A percentile compares a stretch with the other conserved stretches of the same genome.
Conservation (phyloP, 2,888 invertebrate genomes). For the Sarcophaga caerulescens region DNA sequence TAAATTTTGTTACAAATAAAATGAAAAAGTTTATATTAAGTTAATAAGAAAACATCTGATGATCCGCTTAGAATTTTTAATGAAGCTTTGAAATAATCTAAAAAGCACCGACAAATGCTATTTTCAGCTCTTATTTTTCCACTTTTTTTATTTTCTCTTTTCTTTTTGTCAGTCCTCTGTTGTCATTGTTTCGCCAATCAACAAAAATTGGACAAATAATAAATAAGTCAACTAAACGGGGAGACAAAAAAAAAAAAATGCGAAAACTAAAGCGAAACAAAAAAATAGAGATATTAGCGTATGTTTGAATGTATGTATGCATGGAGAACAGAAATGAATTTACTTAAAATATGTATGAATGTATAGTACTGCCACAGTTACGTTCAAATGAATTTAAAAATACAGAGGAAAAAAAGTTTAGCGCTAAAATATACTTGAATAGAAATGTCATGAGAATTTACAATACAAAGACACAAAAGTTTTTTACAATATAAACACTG, state of each 20-base stretch:
- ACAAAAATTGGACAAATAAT: slow-evolving; percentile 65
- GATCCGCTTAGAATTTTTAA: slow-evolving; percentile 71
- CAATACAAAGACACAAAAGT: background rate
- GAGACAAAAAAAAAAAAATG: slow-evolving; percentile 18
- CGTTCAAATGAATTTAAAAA: slow-evolving; percentile 18
- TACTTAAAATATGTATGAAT: slow-evolving; percentile 17
- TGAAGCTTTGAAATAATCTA: slow-evolving; percentile 60
- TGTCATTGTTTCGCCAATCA: slow-evolving; percentile 64
- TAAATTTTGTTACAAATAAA: slow-evolving; percentile 47
- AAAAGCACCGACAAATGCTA: slow-evolving; percentile 45
- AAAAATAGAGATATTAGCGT: background rate
- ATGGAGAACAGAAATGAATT: slow-evolving; percentile 46
- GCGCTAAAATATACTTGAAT: slow-evolving; percentile 50
- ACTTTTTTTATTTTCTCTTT: background rate
- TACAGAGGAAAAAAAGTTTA: slow-evolving; percentile 20
- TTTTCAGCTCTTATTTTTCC: background rate
- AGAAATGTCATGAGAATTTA: slow-evolving; percentile 53
- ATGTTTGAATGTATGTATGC: slow-evolving; percentile 24
- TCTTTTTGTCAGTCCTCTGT: slow-evolving; percentile 41
- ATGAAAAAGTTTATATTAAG: slow-evolving; percentile 52
- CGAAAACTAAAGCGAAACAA: slow-evolving; percentile 13
- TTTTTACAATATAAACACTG: background rate
- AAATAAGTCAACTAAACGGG: slow-evolving; percentile 55
- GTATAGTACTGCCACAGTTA: slow-evolving; percentile 8
- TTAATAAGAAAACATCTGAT: slow-evolving; percentile 66